A percentile compares a stretch with the other conserved stretches of the same genome.
These are phyloP conservation scores for Odontomyia ornata DNA, from an alignment of 2,888 invertebrate genomes.

Conservation along the genomic window DNA sequence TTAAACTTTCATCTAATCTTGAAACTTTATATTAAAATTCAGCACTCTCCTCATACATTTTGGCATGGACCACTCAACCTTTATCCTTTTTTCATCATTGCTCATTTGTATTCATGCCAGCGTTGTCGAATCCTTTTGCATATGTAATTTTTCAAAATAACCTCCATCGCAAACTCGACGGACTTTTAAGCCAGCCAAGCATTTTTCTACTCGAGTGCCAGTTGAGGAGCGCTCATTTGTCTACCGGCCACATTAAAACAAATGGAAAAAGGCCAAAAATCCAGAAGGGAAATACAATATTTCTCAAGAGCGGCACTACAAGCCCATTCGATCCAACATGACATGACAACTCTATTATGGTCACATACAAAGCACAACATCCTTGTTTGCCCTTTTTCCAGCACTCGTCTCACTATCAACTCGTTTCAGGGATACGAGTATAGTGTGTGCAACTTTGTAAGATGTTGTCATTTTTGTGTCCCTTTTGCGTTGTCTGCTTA, in stretches of 20 bases:
- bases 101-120: slow-evolving; percentile 32
- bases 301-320: neutral
- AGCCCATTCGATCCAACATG: slow-evolving; percentile 33
- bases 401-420: slow-evolving; percentile 13
- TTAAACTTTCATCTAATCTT: no score
- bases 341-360: slow-evolving; percentile 44
- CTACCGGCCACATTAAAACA: slow-evolving; percentile 16
- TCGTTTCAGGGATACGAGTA: neutral
- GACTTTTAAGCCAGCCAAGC: neutral
- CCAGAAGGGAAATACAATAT: slow-evolving; percentile 9
- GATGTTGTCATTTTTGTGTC: slow-evolving; percentile 34
- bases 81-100: neutral
- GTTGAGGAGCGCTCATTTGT: slow-evolving; percentile 7
- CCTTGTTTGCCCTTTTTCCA: slow-evolving; percentile 19
- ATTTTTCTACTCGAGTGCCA: neutral
- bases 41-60: neutral
- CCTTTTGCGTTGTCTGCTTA: slow-evolving; percentile 12
- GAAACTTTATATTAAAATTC: neutral
- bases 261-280: slow-evolving; percentile 41
- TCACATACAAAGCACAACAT: slow-evolving; percentile 12
- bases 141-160: slow-evolving; percentile 37
- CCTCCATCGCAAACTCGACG: neutral
- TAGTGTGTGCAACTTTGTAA: slow-evolving; percentile 30
- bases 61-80: neutral
- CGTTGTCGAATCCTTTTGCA: slow-evolving; percentile 27